Percentiles rank a stretch among this genome's conserved stretches.
Conservation (phyloP, 2,888 invertebrate genomes). For the Serripes groenlandicus region DNA sequence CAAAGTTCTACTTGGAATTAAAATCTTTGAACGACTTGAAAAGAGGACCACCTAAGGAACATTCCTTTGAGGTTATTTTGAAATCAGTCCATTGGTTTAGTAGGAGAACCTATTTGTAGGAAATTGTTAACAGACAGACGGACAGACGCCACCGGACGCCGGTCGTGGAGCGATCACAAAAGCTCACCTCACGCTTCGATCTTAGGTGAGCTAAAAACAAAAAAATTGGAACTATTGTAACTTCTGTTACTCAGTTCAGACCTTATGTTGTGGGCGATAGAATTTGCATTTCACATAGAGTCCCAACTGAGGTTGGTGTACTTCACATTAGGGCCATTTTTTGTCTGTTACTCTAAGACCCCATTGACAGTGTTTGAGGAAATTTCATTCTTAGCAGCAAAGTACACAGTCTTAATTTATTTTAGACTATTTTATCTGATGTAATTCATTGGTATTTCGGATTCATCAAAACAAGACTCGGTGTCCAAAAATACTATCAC, state of each 20-base stretch:
- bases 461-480: not conserved
- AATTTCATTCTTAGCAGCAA: not conserved
- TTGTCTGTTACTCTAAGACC: not conserved
- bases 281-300: not conserved
- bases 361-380: not conserved
- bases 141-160: too few relatives aligned
- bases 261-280: not conserved
- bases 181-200: too few relatives aligned
- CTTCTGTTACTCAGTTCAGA: not conserved
- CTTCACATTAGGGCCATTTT: not conserved
- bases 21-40: too few relatives aligned
- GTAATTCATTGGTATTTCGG: not conserved
- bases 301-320: not conserved
- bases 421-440: not conserved
- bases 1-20: too few relatives aligned
- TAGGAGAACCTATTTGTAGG: too few relatives aligned
- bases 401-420: not conserved
- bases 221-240: too few relatives aligned
- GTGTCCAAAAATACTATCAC: not conserved
- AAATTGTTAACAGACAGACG: too few relatives aligned
- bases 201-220: too few relatives aligned
- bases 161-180: too few relatives aligned
- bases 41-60: too few relatives aligned
- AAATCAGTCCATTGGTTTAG: too few relatives aligned
- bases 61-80: too few relatives aligned